Evolutionary conservation across 2,888 invertebrate genomes (phyloP), one percentile per base, ranked within the genome.

Genomic region (Chironomus riparius): DNA sequence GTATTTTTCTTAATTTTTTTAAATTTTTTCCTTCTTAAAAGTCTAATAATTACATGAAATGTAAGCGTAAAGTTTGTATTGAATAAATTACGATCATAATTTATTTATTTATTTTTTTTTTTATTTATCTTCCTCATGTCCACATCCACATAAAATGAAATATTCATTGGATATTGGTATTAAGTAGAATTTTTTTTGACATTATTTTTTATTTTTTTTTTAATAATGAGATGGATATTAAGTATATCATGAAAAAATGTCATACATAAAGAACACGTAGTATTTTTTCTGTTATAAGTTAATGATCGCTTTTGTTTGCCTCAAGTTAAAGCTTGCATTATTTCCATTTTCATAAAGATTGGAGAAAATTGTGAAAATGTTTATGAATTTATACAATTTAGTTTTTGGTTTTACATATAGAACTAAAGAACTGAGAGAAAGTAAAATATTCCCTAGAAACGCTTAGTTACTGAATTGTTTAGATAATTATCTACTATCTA

Each of bases 31-130:
- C 4, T 56, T 15, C 56, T 56, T 56, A 56, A 56, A 56, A 65
- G 65, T 38, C 65, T 65, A 65, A 65, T 71, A 71, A 71, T 71
- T 71, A 71, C 71, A 71, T 24, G 13, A 48, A 71, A 38, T 68
- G 50, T 71, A 71, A 71, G 71, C 71, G 71, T 71, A 71, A 71
- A 50, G 56, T 71, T 71, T 71, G n/a, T 50, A 13, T 50, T 71
- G 56, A 71, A 71, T 71, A 71, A 71, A 50, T 71, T 71, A 71
- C 71, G 71, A 56, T 71, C 71, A 71, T 71, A 22, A 56, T 56
- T 24, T 71, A 48, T n/a, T 65, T 38, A n/a, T 38, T 10, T 65
- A 65, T n/a, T 50, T 50, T 2, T n/a, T n/a, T 50, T 50, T 15
- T 50, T 50, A 50, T 50, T 62, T 62, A 62, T 62, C 13, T 13